Conservation (phyloP, 2,797 vertebrate species). For the Limnodromus scolopaceus region DNA sequence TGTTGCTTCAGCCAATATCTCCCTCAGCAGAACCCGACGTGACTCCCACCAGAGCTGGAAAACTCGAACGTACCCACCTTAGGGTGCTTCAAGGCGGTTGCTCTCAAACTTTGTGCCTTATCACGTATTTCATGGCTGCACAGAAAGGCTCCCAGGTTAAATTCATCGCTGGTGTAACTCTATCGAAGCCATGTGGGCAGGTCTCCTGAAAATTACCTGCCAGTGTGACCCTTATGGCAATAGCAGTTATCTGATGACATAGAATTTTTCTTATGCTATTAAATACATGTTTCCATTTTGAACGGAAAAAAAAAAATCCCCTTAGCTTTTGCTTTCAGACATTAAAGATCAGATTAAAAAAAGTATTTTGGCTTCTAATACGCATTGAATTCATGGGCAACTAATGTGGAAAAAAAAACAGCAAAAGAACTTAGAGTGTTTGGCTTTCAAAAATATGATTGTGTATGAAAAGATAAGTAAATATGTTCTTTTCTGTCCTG, state of each 20-base stretch:
- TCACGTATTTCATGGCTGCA: neutral
- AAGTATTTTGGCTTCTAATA: neutral
- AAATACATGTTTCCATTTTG: accelerated
- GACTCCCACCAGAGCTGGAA: neutral
- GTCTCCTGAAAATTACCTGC: neutral
- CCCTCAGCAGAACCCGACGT: neutral
- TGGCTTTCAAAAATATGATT: neutral
- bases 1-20: neutral
- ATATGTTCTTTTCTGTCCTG: neutral
- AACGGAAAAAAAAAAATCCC: neutral
- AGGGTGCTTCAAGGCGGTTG: neutral
- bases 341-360: neutral
- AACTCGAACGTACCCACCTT: neutral
- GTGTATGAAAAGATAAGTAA: neutral
- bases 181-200: neutral
- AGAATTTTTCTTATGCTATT: neutral
- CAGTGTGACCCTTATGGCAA: neutral
- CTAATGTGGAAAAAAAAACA: neutral
- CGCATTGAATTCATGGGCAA: neutral
- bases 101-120: neutral
- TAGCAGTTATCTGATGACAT: neutral
- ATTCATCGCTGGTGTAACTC: neutral
- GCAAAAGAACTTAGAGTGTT: neutral
- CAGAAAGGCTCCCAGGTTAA: neutral
- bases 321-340: neutral